Evolutionary conservation across 2,888 invertebrate species (phyloP), one percentile per base, ranked within the genome.

Genomic region (Metalampra italica): DNA sequence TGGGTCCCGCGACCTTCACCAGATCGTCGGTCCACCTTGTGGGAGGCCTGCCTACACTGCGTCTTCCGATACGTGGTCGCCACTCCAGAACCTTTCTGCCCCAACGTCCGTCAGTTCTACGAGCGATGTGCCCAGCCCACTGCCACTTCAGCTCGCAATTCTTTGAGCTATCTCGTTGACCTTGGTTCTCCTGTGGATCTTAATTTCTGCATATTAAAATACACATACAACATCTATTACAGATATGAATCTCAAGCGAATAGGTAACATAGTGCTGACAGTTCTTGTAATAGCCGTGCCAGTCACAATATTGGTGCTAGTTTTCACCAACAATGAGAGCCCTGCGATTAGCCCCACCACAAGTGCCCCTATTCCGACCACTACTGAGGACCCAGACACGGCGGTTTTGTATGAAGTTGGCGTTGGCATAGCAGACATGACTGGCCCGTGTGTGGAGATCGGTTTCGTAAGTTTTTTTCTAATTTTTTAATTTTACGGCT

Each of bases 401-500:
- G 60, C 60, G 7, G 22, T 60, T 0, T 52, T 61, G 29, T 86
- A 78, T 43, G 55, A 71, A 45, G 86, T 97, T 32, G 98, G 98
- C 4, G 93, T 96, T 7, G 98, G 97, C 0, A 95, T 96, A 43
- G 95, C 95, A 1, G 98, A 98, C 79, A 93, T 94, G 68, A 98
- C 98, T 0, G 98, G 98, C 15, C 97, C 98, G 0, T 91, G 94
- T n/a, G 96, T 94, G 8, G 97, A 96, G 82, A 93, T 98, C 47
- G 93, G 93, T 60, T 96, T 98, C 90, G 98, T 98, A 90, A 93
- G 95, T 93, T 58, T 36, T 34, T 14, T 14, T 37, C n/a, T n/a
- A n/a, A n/a, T n/a, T n/a, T n/a, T n/a, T n/a, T n/a, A n/a, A n/a
- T 4, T 8, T 5, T 37, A 37, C 37, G n/a, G 9, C 5, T 30